Conservation (phyloP, 2,113 vertebrate species). For the Muntiacus muntjak region DNA sequence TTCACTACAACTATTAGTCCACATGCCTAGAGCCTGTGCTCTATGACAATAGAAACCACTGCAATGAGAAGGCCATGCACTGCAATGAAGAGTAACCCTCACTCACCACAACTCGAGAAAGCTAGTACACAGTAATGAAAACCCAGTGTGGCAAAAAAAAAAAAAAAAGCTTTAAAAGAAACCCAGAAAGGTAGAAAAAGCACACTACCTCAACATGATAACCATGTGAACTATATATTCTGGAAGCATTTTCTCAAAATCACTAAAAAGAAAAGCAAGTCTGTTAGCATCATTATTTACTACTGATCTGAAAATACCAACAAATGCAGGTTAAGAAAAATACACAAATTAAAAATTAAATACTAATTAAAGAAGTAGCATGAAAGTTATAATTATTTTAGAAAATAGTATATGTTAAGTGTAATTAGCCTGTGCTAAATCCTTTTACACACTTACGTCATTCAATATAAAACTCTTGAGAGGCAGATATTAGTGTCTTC, state of each 20-base stretch:
- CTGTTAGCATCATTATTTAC: neutral
- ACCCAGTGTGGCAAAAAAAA: neutral
- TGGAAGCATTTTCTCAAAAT: conserved; percentile 23
- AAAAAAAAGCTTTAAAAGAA: neutral
- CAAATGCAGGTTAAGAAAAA: neutral
- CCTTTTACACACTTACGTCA: neutral
- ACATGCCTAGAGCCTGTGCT: neutral
- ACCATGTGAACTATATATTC: neutral
- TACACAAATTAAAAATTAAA: neutral
- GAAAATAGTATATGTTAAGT: neutral
- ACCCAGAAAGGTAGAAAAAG: neutral
- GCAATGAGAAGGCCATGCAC: neutral
- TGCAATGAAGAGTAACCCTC: neutral
- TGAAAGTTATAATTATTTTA: neutral
- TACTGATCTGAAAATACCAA: neutral
- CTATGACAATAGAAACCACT: neutral
- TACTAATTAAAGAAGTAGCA: neutral
- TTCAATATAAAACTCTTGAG: neutral
- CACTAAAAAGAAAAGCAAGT: neutral
- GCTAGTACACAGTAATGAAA: neutral
- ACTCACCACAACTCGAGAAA: neutral
- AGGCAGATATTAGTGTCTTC: neutral
- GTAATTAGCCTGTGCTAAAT: neutral
- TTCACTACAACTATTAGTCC: neutral
- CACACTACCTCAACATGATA: neutral